Evolutionary conservation across 1,140 invertebrate genomes (phyloP).

Genomic region (Zaprionus ghesquierei): DNA sequence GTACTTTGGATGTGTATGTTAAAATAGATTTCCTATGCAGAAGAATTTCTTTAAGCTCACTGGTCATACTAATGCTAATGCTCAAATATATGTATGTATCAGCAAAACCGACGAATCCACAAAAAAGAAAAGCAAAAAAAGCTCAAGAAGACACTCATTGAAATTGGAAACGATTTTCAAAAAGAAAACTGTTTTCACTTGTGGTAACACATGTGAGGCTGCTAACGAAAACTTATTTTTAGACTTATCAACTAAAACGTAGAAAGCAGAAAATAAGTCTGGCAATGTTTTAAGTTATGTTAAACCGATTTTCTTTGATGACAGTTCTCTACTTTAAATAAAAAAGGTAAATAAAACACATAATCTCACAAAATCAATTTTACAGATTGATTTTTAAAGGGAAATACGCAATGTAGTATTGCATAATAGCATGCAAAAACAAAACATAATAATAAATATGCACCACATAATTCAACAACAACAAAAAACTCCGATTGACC

Average conservation of each 20-base stretch:
- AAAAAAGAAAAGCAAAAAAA: conserved; percentile 18
- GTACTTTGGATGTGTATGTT: background rate
- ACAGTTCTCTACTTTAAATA: background rate
- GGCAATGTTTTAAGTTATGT: background rate
- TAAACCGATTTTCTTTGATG: background rate
- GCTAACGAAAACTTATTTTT: background rate
- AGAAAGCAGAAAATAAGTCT: background rate
- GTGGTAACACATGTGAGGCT: conserved; percentile 7
- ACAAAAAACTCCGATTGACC: conserved; percentile 15
- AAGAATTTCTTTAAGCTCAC: conserved; percentile 1
- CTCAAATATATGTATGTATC: conserved; percentile 11
- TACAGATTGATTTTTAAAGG: background rate
- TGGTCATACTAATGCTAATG: background rate
- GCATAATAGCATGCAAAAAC: conserved; percentile 16
- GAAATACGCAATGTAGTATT: background rate
- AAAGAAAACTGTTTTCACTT: conserved; percentile 67
- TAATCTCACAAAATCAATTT: conserved; percentile 4
- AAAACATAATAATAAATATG: conserved; percentile 7
- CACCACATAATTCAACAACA: conserved; percentile 36
- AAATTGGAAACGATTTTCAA: conserved; percentile 53
- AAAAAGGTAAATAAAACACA: background rate
- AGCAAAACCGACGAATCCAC: conserved; percentile 58
- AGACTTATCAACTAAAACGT: background rate
- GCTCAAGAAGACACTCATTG: conserved; percentile 33
- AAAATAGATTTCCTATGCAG: conserved; percentile 16